Evolutionary conservation across 2,888 invertebrate genomes (phyloP).

Genomic region (Drosophila siamana): DNA sequence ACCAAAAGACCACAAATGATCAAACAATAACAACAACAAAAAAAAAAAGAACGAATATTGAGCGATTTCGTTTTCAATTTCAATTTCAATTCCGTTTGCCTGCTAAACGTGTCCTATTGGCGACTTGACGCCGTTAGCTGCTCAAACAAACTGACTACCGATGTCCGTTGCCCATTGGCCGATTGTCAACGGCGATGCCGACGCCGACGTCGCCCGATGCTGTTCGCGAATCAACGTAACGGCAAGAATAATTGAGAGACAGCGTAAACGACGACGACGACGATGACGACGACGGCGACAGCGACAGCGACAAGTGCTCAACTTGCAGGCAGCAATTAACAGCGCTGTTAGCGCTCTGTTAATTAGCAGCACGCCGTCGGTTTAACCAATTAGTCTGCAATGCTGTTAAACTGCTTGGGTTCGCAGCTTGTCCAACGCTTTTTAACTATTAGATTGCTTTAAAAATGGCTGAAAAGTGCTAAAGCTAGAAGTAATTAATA

Average conservation of each 20-base stretch:
- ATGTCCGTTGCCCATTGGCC: constrained; percentile 16
- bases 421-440: neutral
- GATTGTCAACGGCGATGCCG: constrained; percentile 7
- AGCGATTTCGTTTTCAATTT: constrained; percentile 12
- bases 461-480: too few species aligned
- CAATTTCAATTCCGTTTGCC: constrained; percentile 17
- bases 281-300: too few species aligned
- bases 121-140: constrained; percentile 43
- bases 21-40: neutral
- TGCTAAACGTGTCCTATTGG: constrained; percentile 4
- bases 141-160: constrained; percentile 49
- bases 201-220: constrained; percentile 7
- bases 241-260: constrained; percentile 24
- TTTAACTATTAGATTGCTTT: too few species aligned
- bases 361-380: constrained; percentile 19
- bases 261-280: too few species aligned
- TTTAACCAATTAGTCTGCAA: neutral
- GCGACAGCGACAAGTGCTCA: neutral
- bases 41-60: neutral
- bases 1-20: neutral
- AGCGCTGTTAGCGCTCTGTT: constrained; percentile 31
- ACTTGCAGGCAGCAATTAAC: constrained; percentile 5
- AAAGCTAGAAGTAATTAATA: too few species aligned
- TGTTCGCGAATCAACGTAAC: constrained; percentile 24
- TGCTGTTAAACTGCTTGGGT: neutral